phyloP scores from a whole-genome alignment of 1,140 invertebrate genomes.

The Latrodectus geometricus region DNA sequence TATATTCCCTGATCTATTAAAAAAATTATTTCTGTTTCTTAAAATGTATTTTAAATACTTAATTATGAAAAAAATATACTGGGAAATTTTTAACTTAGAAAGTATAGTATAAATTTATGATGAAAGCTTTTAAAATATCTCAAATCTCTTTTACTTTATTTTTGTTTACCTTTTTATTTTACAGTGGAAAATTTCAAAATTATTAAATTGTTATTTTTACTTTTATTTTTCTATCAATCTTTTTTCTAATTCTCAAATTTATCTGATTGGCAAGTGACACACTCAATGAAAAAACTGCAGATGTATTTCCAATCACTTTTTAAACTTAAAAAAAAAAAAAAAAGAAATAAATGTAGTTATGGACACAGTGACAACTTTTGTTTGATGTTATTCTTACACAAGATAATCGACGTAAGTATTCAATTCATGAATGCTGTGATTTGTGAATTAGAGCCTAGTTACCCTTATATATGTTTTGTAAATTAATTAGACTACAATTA shows the following conservation, averaged over 20 bases:
- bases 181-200: background rate
- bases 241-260: conserved; percentile 3
- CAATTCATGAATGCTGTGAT: conserved; percentile 50
- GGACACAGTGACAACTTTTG: conserved; percentile 60
- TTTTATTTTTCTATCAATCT: conserved; percentile 20
- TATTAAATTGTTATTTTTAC: background rate
- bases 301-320: conserved; percentile 34
- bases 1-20: no score
- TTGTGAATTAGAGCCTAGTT: conserved; percentile 46
- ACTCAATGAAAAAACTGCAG: conserved; percentile 62
- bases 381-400: conserved; percentile 55
- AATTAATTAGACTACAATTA: conserved; percentile 19
- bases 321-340: background rate
- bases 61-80: no score
- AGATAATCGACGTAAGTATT: conserved; percentile 52
- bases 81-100: no score
- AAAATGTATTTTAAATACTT: no score
- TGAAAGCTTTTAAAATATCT: conserved; percentile 53
- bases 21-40: no score
- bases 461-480: conserved; percentile 36
- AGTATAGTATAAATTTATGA: background rate
- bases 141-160: background rate
- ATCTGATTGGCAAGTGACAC: conserved; percentile 58
- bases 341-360: conserved; percentile 57
- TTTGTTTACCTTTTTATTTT: background rate